Percentiles rank a stretch among this genome's conserved stretches.
phyloP scores from a whole-genome alignment of 1,140 invertebrate species.

The Parapsyche elsis region DNA sequence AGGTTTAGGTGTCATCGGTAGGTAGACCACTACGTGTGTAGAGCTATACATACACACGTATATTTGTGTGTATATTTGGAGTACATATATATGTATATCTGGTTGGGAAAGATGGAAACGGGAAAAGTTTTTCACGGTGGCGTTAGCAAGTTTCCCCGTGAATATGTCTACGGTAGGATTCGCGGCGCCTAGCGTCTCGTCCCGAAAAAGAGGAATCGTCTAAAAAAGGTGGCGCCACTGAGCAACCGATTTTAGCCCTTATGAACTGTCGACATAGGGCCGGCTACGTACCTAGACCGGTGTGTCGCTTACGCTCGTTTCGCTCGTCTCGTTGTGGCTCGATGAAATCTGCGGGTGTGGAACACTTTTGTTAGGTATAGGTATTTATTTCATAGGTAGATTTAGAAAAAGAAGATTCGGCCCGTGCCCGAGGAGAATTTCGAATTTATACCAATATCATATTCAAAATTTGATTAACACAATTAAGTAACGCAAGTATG shows the following conservation, averaged over 20 bases:
- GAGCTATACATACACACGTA: neutral
- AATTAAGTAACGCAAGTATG: no score
- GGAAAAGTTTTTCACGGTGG: conserved; percentile 57
- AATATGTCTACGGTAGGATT: conserved; percentile 57
- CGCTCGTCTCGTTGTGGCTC: conserved; percentile 9
- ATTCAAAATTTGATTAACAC: no score
- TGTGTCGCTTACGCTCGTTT: conserved; percentile 36
- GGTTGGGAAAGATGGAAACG: conserved; percentile 53
- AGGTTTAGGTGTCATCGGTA: neutral
- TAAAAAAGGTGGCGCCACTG: conserved; percentile 44
- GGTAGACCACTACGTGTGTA: neutral
- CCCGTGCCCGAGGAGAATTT: conserved; percentile 43
- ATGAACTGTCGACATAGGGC: conserved; percentile 16
- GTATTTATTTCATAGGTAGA: conserved; percentile 57
- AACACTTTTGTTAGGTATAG: conserved; percentile 55
- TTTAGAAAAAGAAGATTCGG: conserved; percentile 54
- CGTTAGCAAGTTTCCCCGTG: conserved; percentile 57
- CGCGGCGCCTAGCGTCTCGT: conserved; percentile 52
- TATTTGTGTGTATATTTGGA: neutral
- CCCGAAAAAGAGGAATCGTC: conserved; percentile 55
- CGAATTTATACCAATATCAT: neutral
- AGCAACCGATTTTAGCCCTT: conserved; percentile 20
- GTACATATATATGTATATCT: conserved; percentile 50
- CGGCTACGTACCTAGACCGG: neutral
- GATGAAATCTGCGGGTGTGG: conserved; percentile 55